Evolutionary conservation across 2,113 vertebrate genomes (phyloP).

Genomic region (Thalassoma bifasciatum): DNA sequence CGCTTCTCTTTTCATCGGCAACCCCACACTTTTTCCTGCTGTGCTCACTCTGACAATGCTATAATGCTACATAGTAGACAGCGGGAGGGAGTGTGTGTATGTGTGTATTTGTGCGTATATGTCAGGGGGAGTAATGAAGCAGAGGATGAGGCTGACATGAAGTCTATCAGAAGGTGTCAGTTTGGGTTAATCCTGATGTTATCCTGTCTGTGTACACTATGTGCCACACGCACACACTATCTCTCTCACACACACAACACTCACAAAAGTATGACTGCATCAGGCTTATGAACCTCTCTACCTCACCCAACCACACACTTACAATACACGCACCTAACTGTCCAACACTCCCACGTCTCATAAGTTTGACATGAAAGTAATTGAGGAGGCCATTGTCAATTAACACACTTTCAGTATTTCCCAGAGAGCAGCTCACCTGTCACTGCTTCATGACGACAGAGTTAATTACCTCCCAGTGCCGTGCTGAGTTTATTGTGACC

Average conservation of each 20-base stretch:
- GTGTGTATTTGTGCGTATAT: conserved; percentile 26
- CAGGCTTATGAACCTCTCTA: neutral
- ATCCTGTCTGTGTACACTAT: conserved; percentile 53
- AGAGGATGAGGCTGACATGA: conserved; percentile 64
- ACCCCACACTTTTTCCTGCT: conserved; percentile 47
- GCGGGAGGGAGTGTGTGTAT: conserved; percentile 14
- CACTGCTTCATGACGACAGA: conserved; percentile 9
- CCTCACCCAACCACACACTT: too few relatives aligned
- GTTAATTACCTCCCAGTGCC: conserved; percentile 25
- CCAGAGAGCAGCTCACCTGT: conserved; percentile 36
- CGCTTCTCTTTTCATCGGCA: conserved; percentile 36
- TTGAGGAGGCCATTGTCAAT: conserved; percentile 47
- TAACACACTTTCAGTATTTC: conserved; percentile 45
- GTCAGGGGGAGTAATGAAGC: conserved; percentile 70
- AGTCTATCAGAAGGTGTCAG: conserved; percentile 69
- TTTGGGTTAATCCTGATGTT: conserved; percentile 70
- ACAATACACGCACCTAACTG: neutral
- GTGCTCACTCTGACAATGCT: conserved; percentile 46
- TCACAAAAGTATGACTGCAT: conserved; percentile 21
- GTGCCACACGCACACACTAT: neutral
- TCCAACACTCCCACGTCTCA: conserved; percentile 7
- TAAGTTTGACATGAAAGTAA: conserved; percentile 45
- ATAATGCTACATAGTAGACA: conserved; percentile 37
- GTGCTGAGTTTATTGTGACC: conserved; percentile 44
- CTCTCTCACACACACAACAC: conserved; percentile 2